These are phyloP conservation scores for Protula sp. DNA, from an alignment of 2,888 invertebrate genomes.

Conservation along the genomic window DNA sequence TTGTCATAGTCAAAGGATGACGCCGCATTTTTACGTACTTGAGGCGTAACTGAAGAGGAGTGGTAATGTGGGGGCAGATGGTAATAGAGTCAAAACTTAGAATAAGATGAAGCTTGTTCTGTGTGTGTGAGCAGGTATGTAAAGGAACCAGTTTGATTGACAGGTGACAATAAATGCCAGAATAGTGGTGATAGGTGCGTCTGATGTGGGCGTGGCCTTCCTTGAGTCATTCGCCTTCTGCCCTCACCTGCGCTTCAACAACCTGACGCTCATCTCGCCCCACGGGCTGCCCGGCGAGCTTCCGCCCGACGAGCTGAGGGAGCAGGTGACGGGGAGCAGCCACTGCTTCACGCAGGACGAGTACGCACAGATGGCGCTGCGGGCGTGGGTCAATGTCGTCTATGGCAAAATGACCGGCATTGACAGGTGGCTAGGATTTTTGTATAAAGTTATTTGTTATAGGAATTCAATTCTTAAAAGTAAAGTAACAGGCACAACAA, in stretches of 20 bases:
- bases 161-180: constrained; percentile 52
- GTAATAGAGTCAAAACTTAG: too few species aligned
- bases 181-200: constrained; percentile 54
- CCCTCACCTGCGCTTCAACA: constrained; percentile 63
- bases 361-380: constrained; percentile 59
- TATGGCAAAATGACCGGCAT: constrained; percentile 52
- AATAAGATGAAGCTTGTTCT: too few species aligned
- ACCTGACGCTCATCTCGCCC: constrained; percentile 66
- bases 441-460: constrained; percentile 7
- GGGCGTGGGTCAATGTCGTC: constrained; percentile 65
- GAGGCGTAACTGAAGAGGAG: too few species aligned
- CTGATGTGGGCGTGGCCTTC: constrained; percentile 49
- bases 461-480: background rate
- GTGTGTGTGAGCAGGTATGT: too few species aligned
- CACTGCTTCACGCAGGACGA: constrained; percentile 45
- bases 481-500: background rate
- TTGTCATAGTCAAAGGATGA: too few species aligned
- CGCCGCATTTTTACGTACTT: too few species aligned
- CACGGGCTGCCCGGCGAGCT: constrained; percentile 60
- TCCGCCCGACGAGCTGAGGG: constrained; percentile 36
- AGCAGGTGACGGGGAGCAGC: constrained; percentile 32
- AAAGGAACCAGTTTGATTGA: too few species aligned
- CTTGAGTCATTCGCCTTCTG: constrained; percentile 51
- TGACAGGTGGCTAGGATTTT: constrained; percentile 34
- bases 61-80: too few species aligned